These are phyloP conservation scores for Heterodera carotae DNA, from an alignment of 1,140 invertebrate genomes.

Conservation along the genomic window DNA sequence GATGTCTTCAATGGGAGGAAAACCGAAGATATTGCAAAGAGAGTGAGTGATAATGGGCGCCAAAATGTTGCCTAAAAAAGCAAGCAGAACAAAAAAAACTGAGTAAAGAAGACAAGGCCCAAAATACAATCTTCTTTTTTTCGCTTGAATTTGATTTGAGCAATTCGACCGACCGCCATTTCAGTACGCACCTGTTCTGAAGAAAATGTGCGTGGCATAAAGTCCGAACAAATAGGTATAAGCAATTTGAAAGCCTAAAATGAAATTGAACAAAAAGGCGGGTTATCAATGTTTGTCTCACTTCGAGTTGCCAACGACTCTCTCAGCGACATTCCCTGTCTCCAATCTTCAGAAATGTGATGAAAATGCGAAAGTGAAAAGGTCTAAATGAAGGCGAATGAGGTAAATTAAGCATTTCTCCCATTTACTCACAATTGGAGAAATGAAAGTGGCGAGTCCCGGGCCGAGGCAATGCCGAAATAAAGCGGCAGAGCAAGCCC, in stretches of 20 bases:
- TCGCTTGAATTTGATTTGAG: too few relatives aligned
- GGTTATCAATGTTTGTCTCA: conserved; percentile 3
- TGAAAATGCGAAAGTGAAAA: conserved; percentile 40
- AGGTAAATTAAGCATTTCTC: background rate
- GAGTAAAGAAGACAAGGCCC: too few relatives aligned
- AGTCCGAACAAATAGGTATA: conserved; percentile 40
- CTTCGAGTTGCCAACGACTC: conserved; percentile 27
- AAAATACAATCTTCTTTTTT: background rate
- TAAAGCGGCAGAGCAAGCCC: conserved; percentile 35
- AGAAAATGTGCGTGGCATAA: conserved; percentile 37
- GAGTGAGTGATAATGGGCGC: conserved; percentile 35
- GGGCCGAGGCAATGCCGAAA: conserved; percentile 32
- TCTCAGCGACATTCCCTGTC: conserved; percentile 24
- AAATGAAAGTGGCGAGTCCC: conserved; percentile 23
- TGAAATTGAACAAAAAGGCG: background rate
- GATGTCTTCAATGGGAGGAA: conserved; percentile 30
- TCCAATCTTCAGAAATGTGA: conserved; percentile 34
- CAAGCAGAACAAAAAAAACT: background rate
- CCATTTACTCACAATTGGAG: conserved; percentile 26
- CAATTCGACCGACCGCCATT: background rate
- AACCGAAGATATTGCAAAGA: conserved; percentile 36
- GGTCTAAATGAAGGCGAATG: conserved; percentile 5
- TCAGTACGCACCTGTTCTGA: conserved; percentile 38
- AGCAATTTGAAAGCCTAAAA: conserved; percentile 37
- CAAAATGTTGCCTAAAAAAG: conserved; percentile 30